Evolutionary conservation across 2,797 vertebrate genomes (phyloP).

Genomic region (Micropoecilia bifurca): DNA sequence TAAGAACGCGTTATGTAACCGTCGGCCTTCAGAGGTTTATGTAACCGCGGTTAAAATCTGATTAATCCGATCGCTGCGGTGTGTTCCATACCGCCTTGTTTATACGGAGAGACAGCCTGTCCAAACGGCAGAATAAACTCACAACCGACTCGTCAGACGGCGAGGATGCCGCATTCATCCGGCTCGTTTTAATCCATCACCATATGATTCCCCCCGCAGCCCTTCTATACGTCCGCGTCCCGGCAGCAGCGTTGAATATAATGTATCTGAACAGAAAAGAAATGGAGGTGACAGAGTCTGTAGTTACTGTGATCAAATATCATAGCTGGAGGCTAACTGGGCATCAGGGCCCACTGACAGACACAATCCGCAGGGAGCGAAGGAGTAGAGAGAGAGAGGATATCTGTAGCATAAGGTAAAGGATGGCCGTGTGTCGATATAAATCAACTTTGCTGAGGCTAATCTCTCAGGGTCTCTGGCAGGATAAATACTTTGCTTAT

Average conservation of each 20-base stretch:
- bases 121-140: constrained; percentile 91
- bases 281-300: constrained; percentile 92
- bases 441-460: constrained; percentile 90
- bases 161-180: constrained; percentile 87
- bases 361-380: constrained; percentile 81
- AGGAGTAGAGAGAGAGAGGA: constrained; percentile 69
- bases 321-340: constrained; percentile 92
- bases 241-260: constrained; percentile 87
- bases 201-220: constrained; percentile 82
- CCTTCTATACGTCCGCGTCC: constrained; percentile 88
- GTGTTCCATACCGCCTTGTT: constrained; percentile 83
- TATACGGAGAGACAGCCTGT: constrained; percentile 88
- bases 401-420: constrained; percentile 80
- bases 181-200: constrained; percentile 93
- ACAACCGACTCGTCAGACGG: constrained; percentile 69
- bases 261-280: constrained; percentile 90
- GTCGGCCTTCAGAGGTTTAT: constrained; percentile 28
- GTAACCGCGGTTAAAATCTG: constrained; percentile 42
- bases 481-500: constrained; percentile 85
- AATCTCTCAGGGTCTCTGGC: constrained; percentile 87
- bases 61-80: constrained; percentile 49
- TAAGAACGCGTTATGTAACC: constrained; percentile 20
- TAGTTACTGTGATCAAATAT: constrained; percentile 98
- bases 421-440: constrained; percentile 88
- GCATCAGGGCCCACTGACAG: constrained; percentile 91